These are phyloP conservation scores for Aegypius monachus DNA, from an alignment of 2,113 vertebrate species.

Conservation along the genomic window DNA sequence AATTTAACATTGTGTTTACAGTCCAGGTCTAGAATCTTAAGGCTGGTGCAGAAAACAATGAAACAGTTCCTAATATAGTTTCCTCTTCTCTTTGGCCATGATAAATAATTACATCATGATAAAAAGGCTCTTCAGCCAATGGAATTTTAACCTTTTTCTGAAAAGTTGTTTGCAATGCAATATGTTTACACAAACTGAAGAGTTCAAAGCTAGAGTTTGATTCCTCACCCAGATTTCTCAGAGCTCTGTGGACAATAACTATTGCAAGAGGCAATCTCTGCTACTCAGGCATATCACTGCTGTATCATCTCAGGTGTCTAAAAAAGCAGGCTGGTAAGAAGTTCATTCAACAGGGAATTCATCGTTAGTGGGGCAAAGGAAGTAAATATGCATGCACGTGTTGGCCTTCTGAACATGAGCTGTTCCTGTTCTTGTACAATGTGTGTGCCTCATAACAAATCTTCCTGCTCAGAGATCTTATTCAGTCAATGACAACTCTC, in stretches of 20 bases:
- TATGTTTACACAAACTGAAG: not conserved
- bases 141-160: not conserved
- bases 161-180: not conserved
- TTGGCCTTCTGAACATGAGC: not conserved
- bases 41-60: not conserved
- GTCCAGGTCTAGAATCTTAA: not conserved
- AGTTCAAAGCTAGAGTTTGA: not conserved
- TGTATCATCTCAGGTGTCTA: not conserved
- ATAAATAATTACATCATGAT: not conserved
- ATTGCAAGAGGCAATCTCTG: not conserved
- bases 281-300: not conserved
- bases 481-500: not conserved
- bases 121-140: not conserved
- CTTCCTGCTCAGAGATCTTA: not conserved
- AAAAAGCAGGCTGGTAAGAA: not conserved
- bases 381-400: rapidly evolving
- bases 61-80: not conserved
- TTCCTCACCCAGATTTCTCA: not conserved
- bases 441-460: not conserved
- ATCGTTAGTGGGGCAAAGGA: not conserved
- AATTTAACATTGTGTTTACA: not conserved
- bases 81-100: not conserved
- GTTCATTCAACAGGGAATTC: not conserved
- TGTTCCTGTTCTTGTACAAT: not conserved
- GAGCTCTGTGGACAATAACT: not conserved